Base-by-base conservation (phyloP, 2,888 invertebrate species). In the Troglohyphantes excavatus region DNA sequence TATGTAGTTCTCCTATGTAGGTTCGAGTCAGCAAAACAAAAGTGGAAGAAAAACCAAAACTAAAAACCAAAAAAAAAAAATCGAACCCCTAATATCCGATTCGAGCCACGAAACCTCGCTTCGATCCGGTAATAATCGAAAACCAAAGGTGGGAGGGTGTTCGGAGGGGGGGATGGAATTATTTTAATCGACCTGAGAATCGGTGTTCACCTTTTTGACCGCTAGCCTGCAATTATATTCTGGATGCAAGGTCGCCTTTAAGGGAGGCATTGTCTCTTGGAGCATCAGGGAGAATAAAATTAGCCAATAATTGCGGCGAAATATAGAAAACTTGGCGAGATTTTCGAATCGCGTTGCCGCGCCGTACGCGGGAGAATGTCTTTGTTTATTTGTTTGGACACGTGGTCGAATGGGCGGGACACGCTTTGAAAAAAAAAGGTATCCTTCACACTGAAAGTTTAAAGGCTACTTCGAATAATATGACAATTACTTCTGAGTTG, bases 141-240 rank as follows among this genome's bases (percentile, higher is more conserved):
- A 46, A 73, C 27, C 43, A 43, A 29, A 43, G 59, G 65, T 73
- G 65, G 72, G 61, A 61, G 61, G 39, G 65, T 7, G 53, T 53
- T 53, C n/a, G 65, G 26, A 17, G 43, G 26, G 65, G 23, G 59
- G 63, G 26, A 68, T 17, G 46, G 73, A 83, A 73, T 65, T 78
- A 86, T 86, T 86, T 86, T 86, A 86, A 86, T 86, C 86, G 86
- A 78, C 46, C 39, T 67, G 61, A 70, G 86, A 78, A 86, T 86
- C 86, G 78, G 26, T 86, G 78, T 78, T 78, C 86, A 86, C 86
- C 86, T 86, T 61, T 86, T 78, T 78, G 86, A 86, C 86, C 86
- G 78, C 86, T 86, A 65, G 46, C 21, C 68, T 59, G 68, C 78
- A 86, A 78, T 86, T 78, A 78, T 86, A 43, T 33, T 59, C 29